phyloP scores from a whole-genome alignment of 2,797 vertebrate genomes.

The Huso huso region DNA sequence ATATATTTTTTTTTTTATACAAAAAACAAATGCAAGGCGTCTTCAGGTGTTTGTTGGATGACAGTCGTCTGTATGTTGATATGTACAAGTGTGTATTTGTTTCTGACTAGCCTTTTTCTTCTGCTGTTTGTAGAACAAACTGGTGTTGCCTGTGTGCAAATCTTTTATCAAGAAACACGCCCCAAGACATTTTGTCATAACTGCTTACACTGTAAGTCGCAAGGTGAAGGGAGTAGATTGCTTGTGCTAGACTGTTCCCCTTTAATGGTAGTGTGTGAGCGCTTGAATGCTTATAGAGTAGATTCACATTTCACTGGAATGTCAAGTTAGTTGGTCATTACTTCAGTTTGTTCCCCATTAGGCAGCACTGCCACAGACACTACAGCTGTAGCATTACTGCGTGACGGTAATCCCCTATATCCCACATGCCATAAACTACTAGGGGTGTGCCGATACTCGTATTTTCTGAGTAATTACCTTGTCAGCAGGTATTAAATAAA shows the following conservation, averaged over 20 bases:
- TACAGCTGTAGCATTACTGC: too few relatives aligned
- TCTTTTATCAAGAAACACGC: conserved; percentile 73
- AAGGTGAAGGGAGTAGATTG: conserved; percentile 35
- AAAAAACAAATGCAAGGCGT: conserved; percentile 33
- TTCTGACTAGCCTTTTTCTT: conserved; percentile 40
- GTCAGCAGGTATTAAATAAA: too few relatives aligned
- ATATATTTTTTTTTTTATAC: conserved; percentile 26
- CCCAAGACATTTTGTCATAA: conserved; percentile 52
- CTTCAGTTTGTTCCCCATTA: background rate
- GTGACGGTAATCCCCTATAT: too few relatives aligned
- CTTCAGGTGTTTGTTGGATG: conserved; percentile 25
- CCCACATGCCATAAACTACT: too few relatives aligned
- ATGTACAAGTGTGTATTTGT: background rate
- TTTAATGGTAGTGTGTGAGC: background rate
- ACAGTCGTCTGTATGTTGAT: conserved; percentile 28
- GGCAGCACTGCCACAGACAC: background rate
- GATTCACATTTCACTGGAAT: conserved; percentile 20
- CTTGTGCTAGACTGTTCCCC: conserved; percentile 19
- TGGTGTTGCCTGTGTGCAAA: conserved; percentile 80
- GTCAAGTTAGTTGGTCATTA: conserved; percentile 6
- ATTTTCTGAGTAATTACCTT: too few relatives aligned
- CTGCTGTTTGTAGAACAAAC: conserved; percentile 68
- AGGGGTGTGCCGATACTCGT: too few relatives aligned
- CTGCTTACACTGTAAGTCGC: conserved; percentile 63
- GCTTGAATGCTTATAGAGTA: conserved; percentile 4